Percentiles rank a stretch among this genome's conserved stretches.
Evolutionary conservation across 2,888 invertebrate species (phyloP).

Genomic region (Bimastos eiseni): DNA sequence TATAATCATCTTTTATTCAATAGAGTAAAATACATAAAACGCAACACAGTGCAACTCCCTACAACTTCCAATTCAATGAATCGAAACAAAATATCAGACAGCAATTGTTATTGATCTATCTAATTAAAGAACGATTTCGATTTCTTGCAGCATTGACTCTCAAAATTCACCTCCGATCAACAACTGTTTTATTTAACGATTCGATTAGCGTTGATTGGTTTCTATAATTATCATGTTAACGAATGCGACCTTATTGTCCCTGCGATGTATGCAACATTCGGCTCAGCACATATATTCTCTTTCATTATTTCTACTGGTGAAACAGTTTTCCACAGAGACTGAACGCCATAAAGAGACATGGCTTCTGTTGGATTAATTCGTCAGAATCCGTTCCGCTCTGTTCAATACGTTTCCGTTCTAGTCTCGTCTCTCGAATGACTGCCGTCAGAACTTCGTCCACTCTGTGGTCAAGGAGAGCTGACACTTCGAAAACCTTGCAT

Average conservation of each 20-base stretch:
- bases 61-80: neutral
- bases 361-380: neutral
- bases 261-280: neutral
- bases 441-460: slow-evolving; percentile 31
- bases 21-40: neutral
- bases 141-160: neutral
- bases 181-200: neutral
- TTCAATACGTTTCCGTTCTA: neutral
- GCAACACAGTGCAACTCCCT: neutral
- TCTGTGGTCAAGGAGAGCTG: slow-evolving; percentile 34
- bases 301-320: neutral
- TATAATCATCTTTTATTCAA: neutral
- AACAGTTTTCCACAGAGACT: slow-evolving; percentile 3
- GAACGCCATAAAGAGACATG: neutral
- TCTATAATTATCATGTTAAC: too few relatives aligned
- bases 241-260: neutral
- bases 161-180: neutral
- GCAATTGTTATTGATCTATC: neutral
- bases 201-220: neutral
- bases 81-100: neutral
- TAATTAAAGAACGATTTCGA: neutral
- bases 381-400: neutral
- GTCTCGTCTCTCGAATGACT: slow-evolving; percentile 27
- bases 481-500: slow-evolving; percentile 36
- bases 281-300: neutral